These are phyloP conservation scores for Beaufortia kweichowensis DNA, from an alignment of 2,113 vertebrate genomes.

Conservation along the genomic window DNA sequence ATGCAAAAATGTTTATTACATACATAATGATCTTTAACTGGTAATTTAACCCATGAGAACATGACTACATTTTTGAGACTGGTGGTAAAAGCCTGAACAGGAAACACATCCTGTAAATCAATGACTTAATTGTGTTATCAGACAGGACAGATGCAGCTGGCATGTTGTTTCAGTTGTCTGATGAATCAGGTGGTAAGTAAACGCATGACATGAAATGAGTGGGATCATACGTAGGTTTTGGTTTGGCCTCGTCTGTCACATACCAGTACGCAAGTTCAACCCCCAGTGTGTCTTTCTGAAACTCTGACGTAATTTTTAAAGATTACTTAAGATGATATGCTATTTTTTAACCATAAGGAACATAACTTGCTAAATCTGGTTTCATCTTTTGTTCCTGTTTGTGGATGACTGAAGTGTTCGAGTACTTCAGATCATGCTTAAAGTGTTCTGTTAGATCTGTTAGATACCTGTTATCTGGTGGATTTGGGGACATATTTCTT, in stretches of 20 bases:
- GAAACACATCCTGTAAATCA: conserved; percentile 5
- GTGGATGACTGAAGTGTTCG: not conserved
- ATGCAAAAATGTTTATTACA: not conserved
- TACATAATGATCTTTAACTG: not conserved
- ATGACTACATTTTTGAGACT: conserved; percentile 7
- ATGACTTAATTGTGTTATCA: conserved; percentile 1
- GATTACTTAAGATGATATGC: not conserved
- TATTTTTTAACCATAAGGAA: conserved; percentile 34
- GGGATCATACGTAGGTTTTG: not conserved
- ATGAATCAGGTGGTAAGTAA: conserved; percentile 30
- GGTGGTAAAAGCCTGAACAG: conserved; percentile 9
- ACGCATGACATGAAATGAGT: not conserved
- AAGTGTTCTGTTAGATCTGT: no score
- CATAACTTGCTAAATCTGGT: not conserved
- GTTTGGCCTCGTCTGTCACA: not conserved
- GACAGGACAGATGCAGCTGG: not conserved
- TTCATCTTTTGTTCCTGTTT: not conserved
- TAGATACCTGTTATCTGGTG: no score
- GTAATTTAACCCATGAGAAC: not conserved
- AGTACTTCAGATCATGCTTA: not conserved
- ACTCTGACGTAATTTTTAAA: not conserved
- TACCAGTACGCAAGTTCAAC: not conserved
- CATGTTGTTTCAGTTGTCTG: not conserved
- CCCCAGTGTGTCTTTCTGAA: not conserved
- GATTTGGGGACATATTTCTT: no score